A percentile compares a stretch with the other conserved stretches of the same genome.
Conservation (phyloP, 2,113 vertebrate genomes). For the Leuciscus idus region DNA sequence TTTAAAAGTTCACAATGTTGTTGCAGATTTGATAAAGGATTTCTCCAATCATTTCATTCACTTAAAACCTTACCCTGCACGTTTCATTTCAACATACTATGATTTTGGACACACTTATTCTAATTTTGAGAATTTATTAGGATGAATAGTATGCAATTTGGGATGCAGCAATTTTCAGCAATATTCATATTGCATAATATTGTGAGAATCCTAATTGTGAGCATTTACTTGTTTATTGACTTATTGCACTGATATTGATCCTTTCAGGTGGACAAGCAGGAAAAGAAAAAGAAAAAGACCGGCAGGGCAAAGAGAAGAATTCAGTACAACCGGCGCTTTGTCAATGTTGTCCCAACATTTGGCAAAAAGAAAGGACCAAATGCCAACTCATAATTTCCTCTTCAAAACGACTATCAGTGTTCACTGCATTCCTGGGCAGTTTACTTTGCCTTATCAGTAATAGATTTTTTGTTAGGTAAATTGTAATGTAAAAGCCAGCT, state of each 20-base stretch:
- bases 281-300: constrained; percentile 81
- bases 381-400: constrained; percentile 74
- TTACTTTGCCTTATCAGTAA: background rate
- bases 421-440: background rate
- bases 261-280: constrained; percentile 75
- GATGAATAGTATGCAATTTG: background rate
- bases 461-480: background rate
- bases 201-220: no score
- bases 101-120: no score
- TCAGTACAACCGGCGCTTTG: constrained; percentile 81
- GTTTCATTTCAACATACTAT: no score
- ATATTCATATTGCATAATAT: background rate
- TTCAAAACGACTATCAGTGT: background rate
- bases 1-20: background rate
- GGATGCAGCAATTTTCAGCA: background rate
- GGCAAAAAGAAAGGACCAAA: constrained; percentile 84
- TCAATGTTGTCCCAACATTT: constrained; percentile 69
- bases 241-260: background rate
- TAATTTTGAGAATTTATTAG: background rate
- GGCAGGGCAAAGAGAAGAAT: constrained; percentile 80
- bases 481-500: background rate
- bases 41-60: no score
- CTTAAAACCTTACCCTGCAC: no score
- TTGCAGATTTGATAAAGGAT: no score
- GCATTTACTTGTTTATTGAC: background rate